A percentile compares a stretch with the other conserved stretches of the same genome.
Conservation (phyloP, 2,797 vertebrate species). For the Catamblyrhynchus diadema region DNA sequence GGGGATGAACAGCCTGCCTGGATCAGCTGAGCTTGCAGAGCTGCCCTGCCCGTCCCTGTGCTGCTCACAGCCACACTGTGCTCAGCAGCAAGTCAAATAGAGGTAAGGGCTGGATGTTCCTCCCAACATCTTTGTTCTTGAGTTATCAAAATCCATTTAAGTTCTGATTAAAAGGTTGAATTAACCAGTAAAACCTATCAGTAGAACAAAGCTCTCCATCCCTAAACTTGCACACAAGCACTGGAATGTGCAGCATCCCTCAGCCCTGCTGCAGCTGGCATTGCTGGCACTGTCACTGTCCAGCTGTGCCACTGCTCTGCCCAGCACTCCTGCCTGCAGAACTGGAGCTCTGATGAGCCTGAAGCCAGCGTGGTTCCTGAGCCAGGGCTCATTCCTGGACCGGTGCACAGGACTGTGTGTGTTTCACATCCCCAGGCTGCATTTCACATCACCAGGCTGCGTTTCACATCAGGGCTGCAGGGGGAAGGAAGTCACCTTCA, state of each 20-base stretch:
- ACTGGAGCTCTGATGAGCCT: accelerated
- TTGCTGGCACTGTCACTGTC: not conserved
- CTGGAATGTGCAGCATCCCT: not conserved
- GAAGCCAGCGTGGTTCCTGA: too few relatives aligned
- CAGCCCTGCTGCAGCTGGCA: not conserved
- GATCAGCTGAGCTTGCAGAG: not conserved
- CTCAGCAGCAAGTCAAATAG: not conserved
- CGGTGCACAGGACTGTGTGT: not conserved
- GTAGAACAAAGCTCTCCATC: not conserved
- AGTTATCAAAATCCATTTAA: not conserved
- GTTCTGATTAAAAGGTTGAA: not conserved
- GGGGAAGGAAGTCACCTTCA: not conserved
- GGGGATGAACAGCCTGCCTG: not conserved
- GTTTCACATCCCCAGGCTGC: not conserved
- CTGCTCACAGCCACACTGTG: not conserved
- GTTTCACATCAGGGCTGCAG: not conserved
- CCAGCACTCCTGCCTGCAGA: not conserved
- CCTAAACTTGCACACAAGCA: not conserved
- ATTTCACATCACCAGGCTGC: not conserved
- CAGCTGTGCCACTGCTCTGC: not conserved
- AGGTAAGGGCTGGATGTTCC: not conserved
- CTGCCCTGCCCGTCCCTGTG: accelerated
- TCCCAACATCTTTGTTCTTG: not conserved
- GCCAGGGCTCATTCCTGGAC: not conserved
- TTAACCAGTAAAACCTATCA: not conserved